Base-by-base conservation (phyloP, 2,888 invertebrate species). In the Macaria liturata region DNA sequence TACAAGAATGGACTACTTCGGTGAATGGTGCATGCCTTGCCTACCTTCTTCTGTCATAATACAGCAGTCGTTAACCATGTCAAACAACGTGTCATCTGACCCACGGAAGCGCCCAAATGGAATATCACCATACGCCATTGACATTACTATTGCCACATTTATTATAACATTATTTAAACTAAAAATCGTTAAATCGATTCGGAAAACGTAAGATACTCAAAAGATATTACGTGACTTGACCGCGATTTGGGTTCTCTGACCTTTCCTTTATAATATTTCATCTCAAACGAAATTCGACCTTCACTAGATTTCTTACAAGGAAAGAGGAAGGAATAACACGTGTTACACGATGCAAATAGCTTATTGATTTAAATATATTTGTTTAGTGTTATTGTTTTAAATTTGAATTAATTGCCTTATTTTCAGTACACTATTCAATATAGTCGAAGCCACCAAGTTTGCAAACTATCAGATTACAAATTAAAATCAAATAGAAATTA, bases 161-260 rank as follows among this genome's bases (percentile, higher is more conserved):
- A n/a, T 2, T 37, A 8, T 9, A 40, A 56, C 52, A 1, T 55
- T 60, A 60, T 56, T 60, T 55, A 46, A 46, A 55, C 59, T 48
- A 52, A 52, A n/a, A 52, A 49, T 56, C 55, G n/a, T n/a, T n/a
- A n/a, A n/a, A n/a, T n/a, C n/a, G 59, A 56, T 48, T 55, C 54
- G 49, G 52, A 60, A 60, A 60, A n/a, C n/a, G 55, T 42, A 45
- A 47, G 47, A 49, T 48, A 32, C 52, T 52, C 45, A 4, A 43
- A 46, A 56, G 55, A 60, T 56, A 60, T 56, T 42, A 42, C 6
- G 52, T 55, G 49, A 59, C 51, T 59, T 59, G 42, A 20, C 34
- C 59, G 55, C 49, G 49, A 52, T 60, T 55, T 32, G 46, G 43
- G 54, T 30, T 34, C 55, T 40, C 32, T 52, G 48, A 55, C 52